phyloP scores from a whole-genome alignment of 2,113 vertebrate genomes.

The Poeciliopsis retropinna region DNA sequence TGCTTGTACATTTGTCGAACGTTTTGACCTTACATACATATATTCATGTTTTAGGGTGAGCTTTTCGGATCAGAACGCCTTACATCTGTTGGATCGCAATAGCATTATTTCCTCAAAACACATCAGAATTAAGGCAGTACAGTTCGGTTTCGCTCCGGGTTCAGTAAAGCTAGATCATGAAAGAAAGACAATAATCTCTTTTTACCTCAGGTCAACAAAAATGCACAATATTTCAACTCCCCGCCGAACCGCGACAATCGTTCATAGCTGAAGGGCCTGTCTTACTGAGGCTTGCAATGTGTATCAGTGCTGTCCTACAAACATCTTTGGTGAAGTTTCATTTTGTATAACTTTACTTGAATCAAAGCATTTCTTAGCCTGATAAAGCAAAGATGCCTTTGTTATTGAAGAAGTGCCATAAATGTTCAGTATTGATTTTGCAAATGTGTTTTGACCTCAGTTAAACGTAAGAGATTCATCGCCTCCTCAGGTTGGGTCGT shows the following conservation, averaged over 20 bases:
- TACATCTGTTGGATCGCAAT: slow-evolving; percentile 21
- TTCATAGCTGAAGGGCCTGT: slow-evolving; percentile 2
- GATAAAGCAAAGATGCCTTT: slow-evolving; percentile 22
- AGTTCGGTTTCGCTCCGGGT: slow-evolving; percentile 15
- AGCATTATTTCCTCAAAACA: slow-evolving; percentile 9
- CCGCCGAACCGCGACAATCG: slow-evolving; percentile 1
- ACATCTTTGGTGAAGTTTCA: slow-evolving; percentile 21
- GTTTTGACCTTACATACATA: slow-evolving; percentile 43
- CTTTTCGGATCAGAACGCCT: slow-evolving; percentile 23
- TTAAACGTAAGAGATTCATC: not conserved
- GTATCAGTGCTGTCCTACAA: slow-evolving; percentile 32
- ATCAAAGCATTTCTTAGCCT: slow-evolving; percentile 39
- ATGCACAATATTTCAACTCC: slow-evolving; percentile 1
- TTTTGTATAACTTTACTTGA: slow-evolving; percentile 55
- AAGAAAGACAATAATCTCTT: not conserved
- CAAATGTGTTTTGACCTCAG: slow-evolving; percentile 6
- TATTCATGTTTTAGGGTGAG: slow-evolving; percentile 40
- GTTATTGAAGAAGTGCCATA: slow-evolving; percentile 5
- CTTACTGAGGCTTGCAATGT: slow-evolving; percentile 11
- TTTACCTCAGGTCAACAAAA: slow-evolving; percentile 1
- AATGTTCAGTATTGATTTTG: slow-evolving; percentile 27
- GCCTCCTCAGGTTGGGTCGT: slow-evolving; percentile 17
- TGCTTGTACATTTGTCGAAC: slow-evolving; percentile 78
- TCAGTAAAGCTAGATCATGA: slow-evolving; percentile 9
- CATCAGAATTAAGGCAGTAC: not conserved